A percentile compares a stretch with the other conserved stretches of the same genome.
Conservation (phyloP, 2,888 invertebrate species). For the Cryptops parisi region DNA sequence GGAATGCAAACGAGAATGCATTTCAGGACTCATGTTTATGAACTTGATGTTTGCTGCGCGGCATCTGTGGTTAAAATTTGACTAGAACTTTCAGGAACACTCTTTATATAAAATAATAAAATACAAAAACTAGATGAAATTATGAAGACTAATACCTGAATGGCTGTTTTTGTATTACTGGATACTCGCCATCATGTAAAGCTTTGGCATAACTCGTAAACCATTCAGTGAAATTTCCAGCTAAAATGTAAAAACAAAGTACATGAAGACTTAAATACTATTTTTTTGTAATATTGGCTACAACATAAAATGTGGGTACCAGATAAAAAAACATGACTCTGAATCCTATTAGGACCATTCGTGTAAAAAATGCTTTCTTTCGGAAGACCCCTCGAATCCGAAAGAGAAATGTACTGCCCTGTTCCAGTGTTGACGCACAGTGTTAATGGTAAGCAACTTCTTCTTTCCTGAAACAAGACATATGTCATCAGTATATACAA, state of each 20-base stretch:
- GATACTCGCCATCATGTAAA: conserved; percentile 18
- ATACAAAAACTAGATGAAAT: background rate
- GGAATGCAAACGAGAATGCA: too few relatives aligned
- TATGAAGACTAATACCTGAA: conserved; percentile 17
- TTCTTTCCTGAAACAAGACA: too few relatives aligned
- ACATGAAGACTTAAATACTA: background rate
- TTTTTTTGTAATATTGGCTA: background rate
- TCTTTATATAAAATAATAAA: background rate
- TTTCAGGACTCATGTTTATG: too few relatives aligned
- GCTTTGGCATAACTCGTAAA: conserved; percentile 18
- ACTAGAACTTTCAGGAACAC: too few relatives aligned
- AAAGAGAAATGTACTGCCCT: background rate
- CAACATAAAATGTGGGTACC: too few relatives aligned
- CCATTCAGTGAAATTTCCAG: conserved; percentile 20
- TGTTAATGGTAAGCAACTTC: background rate
- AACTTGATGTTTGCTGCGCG: too few relatives aligned
- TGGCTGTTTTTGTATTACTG: conserved; percentile 18
- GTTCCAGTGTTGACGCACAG: background rate
- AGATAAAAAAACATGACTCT: too few relatives aligned
- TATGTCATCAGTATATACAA: too few relatives aligned
- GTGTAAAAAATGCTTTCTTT: background rate
- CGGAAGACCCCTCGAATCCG: background rate
- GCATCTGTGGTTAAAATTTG: too few relatives aligned
- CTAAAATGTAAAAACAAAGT: conserved; percentile 10
- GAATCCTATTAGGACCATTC: too few relatives aligned